Evolutionary conservation across 1,140 invertebrate genomes (phyloP), one percentile per base, ranked within the genome.

Genomic region (Ceratosolen solmsi): DNA sequence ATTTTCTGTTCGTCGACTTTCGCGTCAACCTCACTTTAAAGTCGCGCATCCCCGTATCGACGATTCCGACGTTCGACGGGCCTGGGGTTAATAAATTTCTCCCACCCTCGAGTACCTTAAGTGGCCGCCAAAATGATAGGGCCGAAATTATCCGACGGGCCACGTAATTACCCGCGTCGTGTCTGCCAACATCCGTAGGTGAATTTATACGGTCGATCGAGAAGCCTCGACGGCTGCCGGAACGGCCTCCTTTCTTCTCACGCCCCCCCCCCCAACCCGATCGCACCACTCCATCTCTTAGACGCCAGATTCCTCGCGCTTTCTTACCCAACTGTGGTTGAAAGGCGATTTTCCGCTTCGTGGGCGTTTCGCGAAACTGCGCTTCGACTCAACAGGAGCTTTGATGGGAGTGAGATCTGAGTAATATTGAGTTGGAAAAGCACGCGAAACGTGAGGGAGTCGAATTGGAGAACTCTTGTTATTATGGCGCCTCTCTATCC

Each of bases 11-110:
- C 11, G 7, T 33, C 49, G 30, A 2, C 49, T n/a, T n/a, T 22
- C 76, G 49, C 33, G 49, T 78, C 25, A 20, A n/a, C n/a, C 25
- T 22, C 30, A 17, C 63, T 22, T 36, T 78, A 54, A 70, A 78
- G 17, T 78, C 63, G 9, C 27, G 33, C 11, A 25, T 38, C 73
- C 22, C 27, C 8, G 13, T 74, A 22, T 54, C 51, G 13, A 3
- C 13, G 60, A 30, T n/a, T n/a, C 3, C 49, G 46, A 36, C 38
- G 58, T 30, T 54, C 27, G 8, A 7, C 51, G 30, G 72, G 74
- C 38, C n/a, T 5, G 25, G 38, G 41, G 58, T 76, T 76, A 60
- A 76, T 76, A 76, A 76, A 76, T 76, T 46, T 76, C 25, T 11
- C 11, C 25, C 27, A 56, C 2, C 38, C 25, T 27, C 4, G 15